Evolutionary conservation across 2,797 vertebrate species (phyloP), one percentile per base, ranked within the genome.

Genomic region (Cuniculus paca): DNA sequence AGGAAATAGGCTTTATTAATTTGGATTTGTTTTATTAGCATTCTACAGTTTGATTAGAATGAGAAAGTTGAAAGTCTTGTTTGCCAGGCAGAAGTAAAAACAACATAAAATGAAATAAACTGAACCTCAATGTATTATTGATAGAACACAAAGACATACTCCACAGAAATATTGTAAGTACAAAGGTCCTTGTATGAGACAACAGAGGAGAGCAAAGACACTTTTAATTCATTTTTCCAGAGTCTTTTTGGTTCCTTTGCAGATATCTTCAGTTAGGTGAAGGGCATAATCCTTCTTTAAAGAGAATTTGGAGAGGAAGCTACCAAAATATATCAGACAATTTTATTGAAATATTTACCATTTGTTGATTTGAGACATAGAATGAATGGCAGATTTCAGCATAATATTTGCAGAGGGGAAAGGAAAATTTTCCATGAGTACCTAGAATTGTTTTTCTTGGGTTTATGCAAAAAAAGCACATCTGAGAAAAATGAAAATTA

Each of bases 21-120:
- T 97, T 98, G 96, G 96, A 97, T 98, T 98, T 98, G 98, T 98
- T 98, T 98, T 98, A 98, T 98, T 98, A 98, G 97, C 97, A 98
- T 94, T 97, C 98, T 97, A 97, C 94, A 95, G 97, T 98, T 98
- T 98, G 98, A 98, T 98, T 98, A 98, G 97, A 97, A 97, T 91
- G 92, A 95, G 95, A 90, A 97, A 98, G 92, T 95, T 72, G 26
- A 72, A 95, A 97, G 96, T 96, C 96, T 91, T 98, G 97, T 98
- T 98, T 98, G 98, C 97, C 90, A 95, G 97, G 98, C 96, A 97
- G 93, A 98, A 92, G 97, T 97, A 98, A 98, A 98, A 98, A 98
- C 97, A 97, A 98, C 97, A 98, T 98, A 96, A 95, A 98, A 97
- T 97, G 97, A 97, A 97, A 98, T 94, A 98, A 98, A 98, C 97